Evolutionary conservation across 2,797 vertebrate species (phyloP), one percentile per base, ranked within the genome.

Genomic region (Tolypeutes matacus): DNA sequence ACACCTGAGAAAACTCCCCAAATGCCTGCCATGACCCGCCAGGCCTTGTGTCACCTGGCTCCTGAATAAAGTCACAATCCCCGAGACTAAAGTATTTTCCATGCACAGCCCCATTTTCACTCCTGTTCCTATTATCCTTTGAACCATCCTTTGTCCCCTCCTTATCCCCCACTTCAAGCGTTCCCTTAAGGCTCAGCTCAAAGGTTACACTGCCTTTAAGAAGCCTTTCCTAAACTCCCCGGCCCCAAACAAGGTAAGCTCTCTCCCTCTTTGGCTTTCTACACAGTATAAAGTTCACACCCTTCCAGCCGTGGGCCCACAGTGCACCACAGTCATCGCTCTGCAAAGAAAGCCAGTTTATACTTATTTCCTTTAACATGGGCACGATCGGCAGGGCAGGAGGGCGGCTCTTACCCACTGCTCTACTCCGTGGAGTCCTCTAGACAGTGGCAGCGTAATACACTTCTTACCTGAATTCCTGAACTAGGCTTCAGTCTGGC

Each of bases 21-120:
- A 3, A 1, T 2, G 0, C 42, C 29, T 29, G 11, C 70, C 29
- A 27, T 0, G 46, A 1, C 60, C 78, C 58, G 2, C 7, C 56
- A 12, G 1, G n/a, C 39, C 56, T 20, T 6, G 2, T 7, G 34
- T 42, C 56, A 34, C 23, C 15, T 5, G 25, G 85, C 53, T 0
- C 20, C 42, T 21, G 27, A 14, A 10, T 2, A 10, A 34, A 39
- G 49, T 39, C n/a, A 69, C 39, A n/a, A 17, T 36, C 34, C 7
- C 14, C 0, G 18, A 73, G 56, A 64, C 13, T 21, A 18, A 42
- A 51, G 46, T 9, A 7, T 11, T 51, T 7, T 14, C 58, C 25
- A 15, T 10, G 7, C 25, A 17, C 31, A 20, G n/a, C 2, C 21
- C 46, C 75, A 39, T 5, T 21, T 36, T 6, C 8, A 15, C 56